These are phyloP conservation scores for Polyploca ridens DNA, from an alignment of 2,888 invertebrate species.

Conservation along the genomic window DNA sequence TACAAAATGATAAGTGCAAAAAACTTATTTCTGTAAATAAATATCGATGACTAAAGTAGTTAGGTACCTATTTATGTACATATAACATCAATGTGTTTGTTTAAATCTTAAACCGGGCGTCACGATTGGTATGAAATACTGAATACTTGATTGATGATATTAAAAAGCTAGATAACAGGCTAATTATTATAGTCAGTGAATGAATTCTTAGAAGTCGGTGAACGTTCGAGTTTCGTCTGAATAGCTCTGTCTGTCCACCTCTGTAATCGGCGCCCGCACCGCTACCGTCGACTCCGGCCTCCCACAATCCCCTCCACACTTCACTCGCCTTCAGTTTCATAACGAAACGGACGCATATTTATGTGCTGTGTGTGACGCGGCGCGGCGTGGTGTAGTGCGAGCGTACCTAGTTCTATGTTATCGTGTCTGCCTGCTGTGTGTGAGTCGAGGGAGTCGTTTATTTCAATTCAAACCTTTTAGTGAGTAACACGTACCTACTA, in stretches of 20 bases:
- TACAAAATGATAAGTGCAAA: too few species aligned
- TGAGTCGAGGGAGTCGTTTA: background rate
- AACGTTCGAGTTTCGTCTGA: constrained; percentile 57
- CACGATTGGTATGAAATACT: constrained; percentile 25
- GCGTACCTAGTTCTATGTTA: constrained; percentile 14
- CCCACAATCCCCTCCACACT: constrained; percentile 33
- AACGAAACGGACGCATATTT: background rate
- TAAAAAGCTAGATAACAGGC: constrained; percentile 57
- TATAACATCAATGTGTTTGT: constrained; percentile 13
- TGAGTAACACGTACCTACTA: constrained; percentile 16
- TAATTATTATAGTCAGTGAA: constrained; percentile 65
- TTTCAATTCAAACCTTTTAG: constrained; percentile 17
- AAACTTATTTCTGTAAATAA: too few species aligned
- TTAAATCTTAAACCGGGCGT: constrained; percentile 37
- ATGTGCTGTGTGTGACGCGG: background rate
- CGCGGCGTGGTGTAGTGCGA: background rate
- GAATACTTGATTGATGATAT: constrained; percentile 53
- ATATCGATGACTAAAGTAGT: too few species aligned
- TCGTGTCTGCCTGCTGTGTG: constrained; percentile 11
- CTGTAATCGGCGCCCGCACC: background rate
- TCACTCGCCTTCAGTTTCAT: constrained; percentile 21
- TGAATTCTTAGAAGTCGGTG: constrained; percentile 73
- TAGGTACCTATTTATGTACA: too few species aligned
- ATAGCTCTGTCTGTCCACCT: constrained; percentile 43
- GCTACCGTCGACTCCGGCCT: constrained; percentile 42